Evolutionary conservation across 2,113 vertebrate species (phyloP).

Genomic region (Drymodes brunneopygia): DNA sequence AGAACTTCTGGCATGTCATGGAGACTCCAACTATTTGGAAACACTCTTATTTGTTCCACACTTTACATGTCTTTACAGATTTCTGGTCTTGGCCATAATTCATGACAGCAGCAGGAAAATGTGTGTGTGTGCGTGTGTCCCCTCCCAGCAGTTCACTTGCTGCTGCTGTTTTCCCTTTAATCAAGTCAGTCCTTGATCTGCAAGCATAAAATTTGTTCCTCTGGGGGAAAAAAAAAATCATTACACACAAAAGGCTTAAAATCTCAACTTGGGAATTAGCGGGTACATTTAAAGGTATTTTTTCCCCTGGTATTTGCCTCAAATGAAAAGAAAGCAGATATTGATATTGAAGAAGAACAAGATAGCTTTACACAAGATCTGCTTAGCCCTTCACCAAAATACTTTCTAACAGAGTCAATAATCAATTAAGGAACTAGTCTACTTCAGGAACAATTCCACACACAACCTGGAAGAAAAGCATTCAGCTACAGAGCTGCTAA

Average conservation of each 20-base stretch:
- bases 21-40: constrained; percentile 1
- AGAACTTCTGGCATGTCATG: neutral
- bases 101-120: neutral
- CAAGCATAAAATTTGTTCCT: neutral
- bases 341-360: neutral
- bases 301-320: neutral
- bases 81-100: neutral
- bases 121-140: too few relatives aligned
- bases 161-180: neutral
- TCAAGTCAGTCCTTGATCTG: neutral
- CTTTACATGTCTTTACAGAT: neutral
- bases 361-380: neutral
- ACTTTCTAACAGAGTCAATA: neutral
- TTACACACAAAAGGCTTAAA: neutral
- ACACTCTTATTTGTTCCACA: neutral
- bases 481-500: neutral
- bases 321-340: neutral
- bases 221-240: neutral
- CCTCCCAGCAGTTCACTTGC: neutral
- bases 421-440: neutral
- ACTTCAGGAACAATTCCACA: neutral
- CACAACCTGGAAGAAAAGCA: neutral
- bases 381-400: neutral
- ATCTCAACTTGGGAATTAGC: neutral
- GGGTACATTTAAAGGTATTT: neutral